A percentile compares a stretch with the other conserved stretches of the same genome.
phyloP scores from a whole-genome alignment of 2,797 vertebrate species.

The Neosilurus mollespiculum region DNA sequence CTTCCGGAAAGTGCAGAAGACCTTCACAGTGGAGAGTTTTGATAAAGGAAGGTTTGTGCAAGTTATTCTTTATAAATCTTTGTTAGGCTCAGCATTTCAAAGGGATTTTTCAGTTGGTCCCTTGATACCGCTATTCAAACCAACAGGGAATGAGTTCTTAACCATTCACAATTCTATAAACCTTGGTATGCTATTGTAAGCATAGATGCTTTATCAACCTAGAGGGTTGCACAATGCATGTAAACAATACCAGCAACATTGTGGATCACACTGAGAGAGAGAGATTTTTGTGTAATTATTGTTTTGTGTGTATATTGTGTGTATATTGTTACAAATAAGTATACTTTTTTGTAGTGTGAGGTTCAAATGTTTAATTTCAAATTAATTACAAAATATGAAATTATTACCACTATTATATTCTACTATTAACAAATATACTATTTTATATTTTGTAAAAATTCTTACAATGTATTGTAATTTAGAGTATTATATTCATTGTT shows the following conservation, averaged over 20 bases:
- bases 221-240: no score
- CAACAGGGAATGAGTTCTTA: no score
- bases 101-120: background rate
- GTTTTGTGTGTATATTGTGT: no score
- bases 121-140: background rate
- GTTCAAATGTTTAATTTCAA: background rate
- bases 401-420: background rate
- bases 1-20: slow-evolving; percentile 79
- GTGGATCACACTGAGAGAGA: no score
- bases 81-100: background rate
- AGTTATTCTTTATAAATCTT: background rate
- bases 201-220: no score
- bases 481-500: background rate
- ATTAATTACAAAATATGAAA: background rate
- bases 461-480: background rate
- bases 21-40: slow-evolving; percentile 84
- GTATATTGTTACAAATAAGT: no score
- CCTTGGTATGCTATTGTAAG: no score
- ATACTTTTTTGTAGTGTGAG: background rate
- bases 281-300: no score
- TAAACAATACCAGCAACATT: no score
- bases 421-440: background rate
- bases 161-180: no score
- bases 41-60: slow-evolving; percentile 80
- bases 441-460: background rate